These are phyloP conservation scores for Rhamphomyia laevipes DNA, from an alignment of 2,888 invertebrate species.

Conservation along the genomic window DNA sequence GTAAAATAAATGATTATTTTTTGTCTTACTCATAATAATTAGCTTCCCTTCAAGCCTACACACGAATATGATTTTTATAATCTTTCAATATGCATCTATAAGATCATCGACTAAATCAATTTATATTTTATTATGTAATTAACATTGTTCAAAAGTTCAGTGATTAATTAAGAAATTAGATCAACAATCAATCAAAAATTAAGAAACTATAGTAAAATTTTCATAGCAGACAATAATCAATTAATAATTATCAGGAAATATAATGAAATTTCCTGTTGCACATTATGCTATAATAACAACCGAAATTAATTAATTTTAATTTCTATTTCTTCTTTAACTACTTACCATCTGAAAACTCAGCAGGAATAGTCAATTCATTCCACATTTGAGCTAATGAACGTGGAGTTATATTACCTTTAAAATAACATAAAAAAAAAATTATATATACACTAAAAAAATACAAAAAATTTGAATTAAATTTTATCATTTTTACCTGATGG, in stretches of 20 bases:
- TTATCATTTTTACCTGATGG: constrained; percentile 27
- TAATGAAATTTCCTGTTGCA: background rate
- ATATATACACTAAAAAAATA: background rate
- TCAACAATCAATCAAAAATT: background rate
- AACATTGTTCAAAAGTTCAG: too few relatives aligned
- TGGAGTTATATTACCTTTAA: constrained; percentile 22
- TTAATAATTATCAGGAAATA: too few relatives aligned
- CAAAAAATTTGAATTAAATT: background rate
- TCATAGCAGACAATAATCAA: background rate
- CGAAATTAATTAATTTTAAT: background rate
- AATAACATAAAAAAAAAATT: background rate
- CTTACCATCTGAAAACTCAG: constrained; percentile 31
- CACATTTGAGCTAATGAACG: constrained; percentile 21
- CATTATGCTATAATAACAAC: background rate
- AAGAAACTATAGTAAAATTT: background rate
- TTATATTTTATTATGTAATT: too few relatives aligned
- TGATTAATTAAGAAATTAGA: too few relatives aligned
- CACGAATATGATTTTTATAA: too few relatives aligned
- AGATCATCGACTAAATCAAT: too few relatives aligned
- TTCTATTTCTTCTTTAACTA: background rate
- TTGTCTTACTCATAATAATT: too few relatives aligned
- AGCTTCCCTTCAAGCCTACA: too few relatives aligned
- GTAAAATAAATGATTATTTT: too few relatives aligned
- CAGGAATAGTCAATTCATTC: constrained; percentile 34
- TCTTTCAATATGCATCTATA: too few relatives aligned